Base-by-base conservation (phyloP, 2,797 vertebrate species). In the Eulemur coronatus region DNA sequence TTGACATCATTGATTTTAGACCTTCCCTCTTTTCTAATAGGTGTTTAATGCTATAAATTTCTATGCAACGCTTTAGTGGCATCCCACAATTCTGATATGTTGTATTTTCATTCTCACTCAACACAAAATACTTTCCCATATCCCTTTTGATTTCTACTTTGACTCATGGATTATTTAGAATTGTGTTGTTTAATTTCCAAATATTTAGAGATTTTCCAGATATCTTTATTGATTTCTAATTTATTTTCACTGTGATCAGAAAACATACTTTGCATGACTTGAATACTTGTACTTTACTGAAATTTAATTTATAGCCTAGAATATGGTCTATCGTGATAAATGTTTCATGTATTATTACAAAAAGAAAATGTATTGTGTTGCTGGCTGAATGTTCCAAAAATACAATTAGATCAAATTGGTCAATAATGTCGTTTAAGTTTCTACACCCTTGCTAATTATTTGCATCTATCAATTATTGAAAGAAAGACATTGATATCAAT, bases 91-190 rank as follows among this genome's bases (percentile, higher is more conserved):
- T 96, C 48, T 84, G 80, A 17, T 69, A 35, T 78, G 30, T 5
- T 65, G 22, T 86, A 8, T 82, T 94, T 92, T 59, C 69, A 78
- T 78, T 70, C 84, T 79, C 33, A 67, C 89, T 81, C 28, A 63
- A 57, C 4, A 35, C 4, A 94, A 94, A 96, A 80, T 80, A 72
- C 15, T 61, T 81, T 70, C 75, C 43, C 24, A 92, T 80, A 87
- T 90, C 57, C 35, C 26, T 96, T 89, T 55, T 81, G 38, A 90
- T n/a, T 90, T 97, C 69, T 75, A 94, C 38, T 81, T 81, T 85
- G 41, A 63, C 11, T 18, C 5, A 14, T 6, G 4, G 3, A 3
- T 59, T 61, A 87, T 89, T 91, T 38, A 91, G n/a, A 96, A 84
- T 43, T 87, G 28, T 88, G 43, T 33, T 93, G 50, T 67, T 87